phyloP scores from a whole-genome alignment of 2,888 invertebrate genomes.

The Melipona beecheii region DNA sequence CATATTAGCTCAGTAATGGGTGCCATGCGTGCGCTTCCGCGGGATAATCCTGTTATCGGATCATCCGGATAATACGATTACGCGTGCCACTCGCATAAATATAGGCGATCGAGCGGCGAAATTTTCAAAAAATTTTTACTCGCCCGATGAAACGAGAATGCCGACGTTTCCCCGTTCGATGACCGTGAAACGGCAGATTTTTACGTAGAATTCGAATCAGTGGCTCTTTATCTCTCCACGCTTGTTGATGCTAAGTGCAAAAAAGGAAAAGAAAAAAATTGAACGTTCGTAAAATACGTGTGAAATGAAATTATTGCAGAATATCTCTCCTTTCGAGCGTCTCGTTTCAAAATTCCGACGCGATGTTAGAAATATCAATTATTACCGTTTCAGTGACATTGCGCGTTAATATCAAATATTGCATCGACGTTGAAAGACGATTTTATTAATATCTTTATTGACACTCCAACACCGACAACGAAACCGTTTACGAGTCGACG shows the following conservation, averaged over 20 bases:
- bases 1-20: constrained; percentile 35
- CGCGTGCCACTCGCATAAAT: constrained; percentile 36
- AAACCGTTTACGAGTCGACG: no score
- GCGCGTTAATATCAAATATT: neutral
- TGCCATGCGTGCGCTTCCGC: constrained; percentile 14
- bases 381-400: no score
- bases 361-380: no score
- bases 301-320: neutral
- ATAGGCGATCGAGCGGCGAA: neutral
- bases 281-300: neutral
- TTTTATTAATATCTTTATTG: no score
- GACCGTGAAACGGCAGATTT: neutral
- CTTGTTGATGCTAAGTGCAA: neutral
- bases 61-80: constrained; percentile 56
- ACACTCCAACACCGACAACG: no score
- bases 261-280: neutral
- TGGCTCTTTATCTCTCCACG: neutral
- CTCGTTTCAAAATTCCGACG: no score
- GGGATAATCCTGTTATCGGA: constrained; percentile 52
- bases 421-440: neutral
- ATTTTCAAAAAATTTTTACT: constrained; percentile 10
- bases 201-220: constrained; percentile 5
- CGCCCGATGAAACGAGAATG: neutral
- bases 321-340: no score
- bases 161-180: neutral